Evolutionary conservation across 2,113 vertebrate genomes (phyloP).

Genomic region (Varanus komodoensis): DNA sequence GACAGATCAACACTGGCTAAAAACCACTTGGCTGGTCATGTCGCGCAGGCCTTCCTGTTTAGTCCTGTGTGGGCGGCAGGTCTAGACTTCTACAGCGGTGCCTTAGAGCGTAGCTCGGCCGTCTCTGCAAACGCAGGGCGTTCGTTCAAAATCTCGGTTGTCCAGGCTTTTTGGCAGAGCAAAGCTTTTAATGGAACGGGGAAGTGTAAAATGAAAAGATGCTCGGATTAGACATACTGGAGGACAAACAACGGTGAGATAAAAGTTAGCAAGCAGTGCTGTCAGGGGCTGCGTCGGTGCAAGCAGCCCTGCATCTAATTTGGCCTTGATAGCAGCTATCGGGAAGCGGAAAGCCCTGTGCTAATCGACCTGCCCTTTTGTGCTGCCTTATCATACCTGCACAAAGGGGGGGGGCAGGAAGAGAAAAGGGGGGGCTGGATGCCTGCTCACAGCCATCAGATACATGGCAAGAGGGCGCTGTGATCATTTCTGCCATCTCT

Average conservation of each 20-base stretch:
- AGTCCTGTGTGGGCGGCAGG: not conserved
- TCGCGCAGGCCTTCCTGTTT: too few relatives aligned
- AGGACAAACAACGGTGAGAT: not conserved
- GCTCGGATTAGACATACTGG: not conserved
- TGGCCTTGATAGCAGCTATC: slow-evolving; percentile 22
- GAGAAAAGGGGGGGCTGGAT: not conserved
- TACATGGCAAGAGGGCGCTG: not conserved
- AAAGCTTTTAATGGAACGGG: slow-evolving; percentile 21
- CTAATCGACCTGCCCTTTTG: not conserved
- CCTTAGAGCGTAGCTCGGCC: too few relatives aligned
- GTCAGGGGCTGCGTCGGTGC: not conserved
- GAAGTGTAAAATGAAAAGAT: slow-evolving; percentile 17
- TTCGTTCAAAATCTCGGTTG: not conserved
- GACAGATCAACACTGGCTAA: too few relatives aligned
- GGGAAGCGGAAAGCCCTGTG: not conserved
- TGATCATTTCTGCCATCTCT: too few relatives aligned
- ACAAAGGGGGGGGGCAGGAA: not conserved
- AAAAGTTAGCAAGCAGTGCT: not conserved
- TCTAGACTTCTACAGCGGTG: not conserved
- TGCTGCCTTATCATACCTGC: slow-evolving; percentile 5
- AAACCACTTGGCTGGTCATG: too few relatives aligned
- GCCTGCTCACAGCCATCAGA: not conserved
- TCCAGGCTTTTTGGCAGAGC: not conserved
- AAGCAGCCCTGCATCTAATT: not conserved
- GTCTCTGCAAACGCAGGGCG: not conserved